A percentile compares a stretch with the other conserved stretches of the same genome.
Conservation (phyloP, 2,797 vertebrate genomes). For the Adelosebastes latens region DNA sequence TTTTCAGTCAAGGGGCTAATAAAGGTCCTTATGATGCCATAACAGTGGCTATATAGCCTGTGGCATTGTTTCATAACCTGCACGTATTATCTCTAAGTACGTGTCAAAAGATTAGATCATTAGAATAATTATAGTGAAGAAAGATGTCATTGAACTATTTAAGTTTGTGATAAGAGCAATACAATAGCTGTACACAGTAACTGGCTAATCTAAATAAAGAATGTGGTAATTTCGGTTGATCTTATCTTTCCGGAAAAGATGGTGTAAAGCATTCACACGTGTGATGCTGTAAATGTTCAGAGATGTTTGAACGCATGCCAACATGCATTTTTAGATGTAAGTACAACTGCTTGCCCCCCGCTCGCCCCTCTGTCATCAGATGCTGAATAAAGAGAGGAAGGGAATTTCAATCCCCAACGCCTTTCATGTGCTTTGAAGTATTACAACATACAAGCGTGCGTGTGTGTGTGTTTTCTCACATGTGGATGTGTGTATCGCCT, state of each 20-base stretch:
- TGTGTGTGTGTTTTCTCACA: slow-evolving; percentile 33
- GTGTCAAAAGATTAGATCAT: neutral
- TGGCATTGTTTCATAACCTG: slow-evolving; percentile 1
- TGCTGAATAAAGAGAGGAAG: slow-evolving; percentile 57
- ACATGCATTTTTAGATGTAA: slow-evolving; percentile 52
- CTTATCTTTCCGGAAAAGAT: slow-evolving; percentile 56
- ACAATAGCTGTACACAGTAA: neutral
- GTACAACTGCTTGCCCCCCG: slow-evolving; percentile 49
- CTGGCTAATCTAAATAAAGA: slow-evolving; percentile 28
- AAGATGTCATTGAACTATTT: neutral
- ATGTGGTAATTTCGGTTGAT: slow-evolving; percentile 42
- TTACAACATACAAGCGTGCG: slow-evolving; percentile 37
- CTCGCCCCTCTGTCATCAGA: slow-evolving; percentile 61
- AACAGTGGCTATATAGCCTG: neutral
- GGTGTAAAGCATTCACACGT: slow-evolving; percentile 53
- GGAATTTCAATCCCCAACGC: slow-evolving; percentile 59
- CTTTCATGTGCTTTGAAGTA: slow-evolving; percentile 76
- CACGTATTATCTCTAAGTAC: neutral
- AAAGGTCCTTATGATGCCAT: neutral
- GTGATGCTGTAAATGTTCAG: slow-evolving; percentile 48
- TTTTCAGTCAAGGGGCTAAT: slow-evolving; percentile 11
- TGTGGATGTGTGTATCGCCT: slow-evolving; percentile 44
- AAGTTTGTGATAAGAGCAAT: neutral
- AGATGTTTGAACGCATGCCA: slow-evolving; percentile 65
- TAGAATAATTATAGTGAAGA: neutral